Base-by-base conservation (phyloP, 2,888 invertebrate species). In the Drosophila pseudotakahashii region DNA sequence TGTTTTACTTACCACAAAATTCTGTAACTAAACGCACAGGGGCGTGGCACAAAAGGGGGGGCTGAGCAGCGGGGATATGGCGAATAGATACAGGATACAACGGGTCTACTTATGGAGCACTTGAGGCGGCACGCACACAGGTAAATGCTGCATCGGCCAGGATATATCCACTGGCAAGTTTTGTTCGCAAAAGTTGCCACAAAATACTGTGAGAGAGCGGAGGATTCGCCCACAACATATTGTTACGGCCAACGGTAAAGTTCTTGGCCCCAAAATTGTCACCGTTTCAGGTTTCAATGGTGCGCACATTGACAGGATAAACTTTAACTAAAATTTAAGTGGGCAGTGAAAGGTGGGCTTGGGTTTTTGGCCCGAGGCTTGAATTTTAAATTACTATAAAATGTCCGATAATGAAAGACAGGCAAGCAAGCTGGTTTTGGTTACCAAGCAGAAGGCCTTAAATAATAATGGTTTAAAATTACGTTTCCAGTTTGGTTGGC, bases 1-100 rank as follows among this genome's bases (percentile, higher is more conserved):
- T 82, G 84, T 83, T 88, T 79, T 88, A 82, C 82, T 79, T 80
- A 86, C 82, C 89, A 84, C 88, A 83, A 86, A 84, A 87, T 84
- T 77, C 74, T 87, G 88, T 89, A 84, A 84, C 85, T 87, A 89
- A 86, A 88, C 84, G 75, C 85, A 81, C 68, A 32, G 60, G 14
- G 53, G 58, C 39, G 47, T 47, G 30, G 47, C 30, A 14, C 30
- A 14, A 4, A 7, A 5, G 14, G 14, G 14, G 47, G 47, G 14
- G 9, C 9, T 2, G 16, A 9, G 45, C 10, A 7, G 3, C n/a
- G 11, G n/a, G 51, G 42, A 67, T 44, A 52, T 64, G 54, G 64
- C 54, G 76, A 61, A 72, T 83, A 74, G 75, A 74, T 71, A 73
- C 50, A 67, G 70, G 67, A 80, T 69, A 76, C 72, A 64, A 48